These are phyloP conservation scores for Athalia rosae DNA, from an alignment of 2,888 invertebrate genomes.

Conservation along the genomic window DNA sequence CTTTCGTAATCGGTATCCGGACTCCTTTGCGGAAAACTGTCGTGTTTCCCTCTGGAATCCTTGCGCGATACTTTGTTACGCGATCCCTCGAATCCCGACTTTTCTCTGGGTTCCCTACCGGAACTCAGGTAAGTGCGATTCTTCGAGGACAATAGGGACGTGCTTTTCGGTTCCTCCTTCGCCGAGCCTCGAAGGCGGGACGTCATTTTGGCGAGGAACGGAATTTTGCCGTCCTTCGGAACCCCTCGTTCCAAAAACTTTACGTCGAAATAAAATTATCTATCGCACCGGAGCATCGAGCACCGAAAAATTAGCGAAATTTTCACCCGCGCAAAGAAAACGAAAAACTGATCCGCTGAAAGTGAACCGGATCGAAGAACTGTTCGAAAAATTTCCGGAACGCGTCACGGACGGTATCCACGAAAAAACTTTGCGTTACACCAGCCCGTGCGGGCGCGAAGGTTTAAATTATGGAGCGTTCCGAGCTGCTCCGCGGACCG, in stretches of 20 bases:
- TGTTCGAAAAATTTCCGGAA: not conserved
- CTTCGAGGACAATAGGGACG: slow-evolving; percentile 51
- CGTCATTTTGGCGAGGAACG: slow-evolving; percentile 62
- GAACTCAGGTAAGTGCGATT: slow-evolving; percentile 32
- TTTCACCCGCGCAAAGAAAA: not conserved
- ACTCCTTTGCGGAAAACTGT: slow-evolving; percentile 17
- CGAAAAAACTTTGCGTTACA: not conserved
- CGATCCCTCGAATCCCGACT: slow-evolving; percentile 22
- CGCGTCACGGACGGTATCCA: not conserved
- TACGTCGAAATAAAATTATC: not conserved
- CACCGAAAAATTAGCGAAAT: not conserved
- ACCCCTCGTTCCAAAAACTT: not conserved
- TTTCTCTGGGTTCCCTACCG: slow-evolving; percentile 24
- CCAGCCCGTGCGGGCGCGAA: not conserved
- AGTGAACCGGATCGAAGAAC: too few relatives aligned
- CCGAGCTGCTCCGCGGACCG: slow-evolving; percentile 15
- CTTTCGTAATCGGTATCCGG: slow-evolving; percentile 1
- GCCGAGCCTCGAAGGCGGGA: slow-evolving; percentile 63
- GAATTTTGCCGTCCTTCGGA: slow-evolving; percentile 47
- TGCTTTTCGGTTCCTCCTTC: slow-evolving; percentile 57
- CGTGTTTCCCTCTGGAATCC: slow-evolving; percentile 32
- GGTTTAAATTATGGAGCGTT: slow-evolving; percentile 7
- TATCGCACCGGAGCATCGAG: not conserved
- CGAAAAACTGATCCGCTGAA: too few relatives aligned
- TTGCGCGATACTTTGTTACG: slow-evolving; percentile 38